Conservation (phyloP, 2,888 invertebrate species). For the Rotaria macrura region DNA sequence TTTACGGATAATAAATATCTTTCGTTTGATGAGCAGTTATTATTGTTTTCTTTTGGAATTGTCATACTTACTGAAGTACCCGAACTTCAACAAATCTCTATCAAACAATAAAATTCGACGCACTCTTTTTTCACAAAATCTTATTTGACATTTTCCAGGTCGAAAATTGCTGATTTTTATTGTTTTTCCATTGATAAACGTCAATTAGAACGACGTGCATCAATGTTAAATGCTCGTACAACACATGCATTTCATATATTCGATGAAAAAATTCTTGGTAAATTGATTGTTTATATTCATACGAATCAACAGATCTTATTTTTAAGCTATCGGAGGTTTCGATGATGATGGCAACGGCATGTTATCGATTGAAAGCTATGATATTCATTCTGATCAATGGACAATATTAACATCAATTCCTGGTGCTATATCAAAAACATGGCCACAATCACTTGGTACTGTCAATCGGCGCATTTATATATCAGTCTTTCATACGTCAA, state of each 20-base stretch:
- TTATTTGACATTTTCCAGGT: neutral
- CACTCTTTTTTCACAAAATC: too few species aligned
- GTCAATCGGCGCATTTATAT: neutral
- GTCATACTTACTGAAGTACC: too few species aligned
- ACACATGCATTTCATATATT: neutral
- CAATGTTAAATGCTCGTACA: neutral
- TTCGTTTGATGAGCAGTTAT: too few species aligned
- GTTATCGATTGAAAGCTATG: neutral
- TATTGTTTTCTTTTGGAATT: too few species aligned
- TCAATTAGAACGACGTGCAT: neutral
- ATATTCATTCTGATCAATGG: neutral
- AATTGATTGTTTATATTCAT: neutral
- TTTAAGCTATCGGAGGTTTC: neutral
- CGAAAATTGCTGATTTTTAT: constrained; percentile 22
- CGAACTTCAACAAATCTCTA: too few species aligned
- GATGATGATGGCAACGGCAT: constrained; percentile 21
- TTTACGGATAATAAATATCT: too few species aligned
- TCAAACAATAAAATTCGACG: too few species aligned
- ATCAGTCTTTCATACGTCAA: constrained; percentile 9
- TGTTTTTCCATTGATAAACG: neutral
- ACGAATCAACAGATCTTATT: too few species aligned
- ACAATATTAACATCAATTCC: neutral
- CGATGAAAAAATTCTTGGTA: constrained; percentile 1
- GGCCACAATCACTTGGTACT: constrained; percentile 4
- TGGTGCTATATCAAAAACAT: constrained; percentile 15